phyloP scores from a whole-genome alignment of 2,888 invertebrate genomes.

The Eucriotettix oculatus region DNA sequence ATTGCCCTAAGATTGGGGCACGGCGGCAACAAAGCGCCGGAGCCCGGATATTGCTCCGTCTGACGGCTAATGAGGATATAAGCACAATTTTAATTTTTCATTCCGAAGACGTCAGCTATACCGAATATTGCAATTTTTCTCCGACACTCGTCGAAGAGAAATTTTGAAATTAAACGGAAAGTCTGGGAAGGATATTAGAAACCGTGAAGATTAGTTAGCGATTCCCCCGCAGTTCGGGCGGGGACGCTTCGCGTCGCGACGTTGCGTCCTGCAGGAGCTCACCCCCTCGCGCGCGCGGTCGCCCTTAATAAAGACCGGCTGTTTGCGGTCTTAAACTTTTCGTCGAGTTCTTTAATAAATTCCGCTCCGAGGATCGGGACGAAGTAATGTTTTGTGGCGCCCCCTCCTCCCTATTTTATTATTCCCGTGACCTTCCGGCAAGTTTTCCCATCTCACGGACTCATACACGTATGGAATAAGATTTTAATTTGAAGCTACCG shows the following conservation, averaged over 20 bases:
- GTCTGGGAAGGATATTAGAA: not conserved
- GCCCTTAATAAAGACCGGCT: too few relatives aligned
- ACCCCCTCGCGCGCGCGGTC: too few relatives aligned
- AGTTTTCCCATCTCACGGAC: not conserved
- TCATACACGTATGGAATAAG: not conserved
- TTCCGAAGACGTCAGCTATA: not conserved
- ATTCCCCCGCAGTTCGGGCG: too few relatives aligned
- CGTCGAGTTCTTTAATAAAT: too few relatives aligned
- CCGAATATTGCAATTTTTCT: not conserved
- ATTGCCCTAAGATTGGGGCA: conserved; percentile 4
- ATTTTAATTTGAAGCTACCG: not conserved
- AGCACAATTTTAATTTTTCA: not conserved
- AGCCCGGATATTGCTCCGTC: not conserved
- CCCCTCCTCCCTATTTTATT: not conserved
- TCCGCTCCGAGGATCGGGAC: not conserved
- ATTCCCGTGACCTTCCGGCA: not conserved
- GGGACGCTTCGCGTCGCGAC: too few relatives aligned
- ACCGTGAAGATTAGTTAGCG: too few relatives aligned
- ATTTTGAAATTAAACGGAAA: not conserved
- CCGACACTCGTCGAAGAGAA: not conserved
- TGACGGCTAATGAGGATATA: not conserved
- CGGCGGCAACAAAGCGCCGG: conserved; percentile 2
- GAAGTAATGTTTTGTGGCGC: not conserved
- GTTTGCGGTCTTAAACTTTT: too few relatives aligned
- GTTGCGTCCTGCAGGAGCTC: too few relatives aligned